Evolutionary conservation across 1,140 invertebrate genomes (phyloP).

Genomic region (Penaeus indicus): DNA sequence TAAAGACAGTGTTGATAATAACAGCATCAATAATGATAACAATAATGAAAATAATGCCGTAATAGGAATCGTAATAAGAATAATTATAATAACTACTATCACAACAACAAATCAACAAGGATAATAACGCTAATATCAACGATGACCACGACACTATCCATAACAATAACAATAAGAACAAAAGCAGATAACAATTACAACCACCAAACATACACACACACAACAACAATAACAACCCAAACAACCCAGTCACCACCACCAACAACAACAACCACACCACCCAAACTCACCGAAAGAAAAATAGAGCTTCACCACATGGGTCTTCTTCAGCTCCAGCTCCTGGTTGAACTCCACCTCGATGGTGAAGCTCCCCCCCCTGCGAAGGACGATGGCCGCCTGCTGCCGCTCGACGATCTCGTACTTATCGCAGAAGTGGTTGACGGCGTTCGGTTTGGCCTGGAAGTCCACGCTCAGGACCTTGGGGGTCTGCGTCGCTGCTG

Average conservation of each 20-base stretch:
- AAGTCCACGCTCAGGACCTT: conserved; percentile 75
- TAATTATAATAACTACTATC: conserved; percentile 39
- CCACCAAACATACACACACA: no score
- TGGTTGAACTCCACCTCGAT: conserved; percentile 68
- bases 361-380: conserved; percentile 70
- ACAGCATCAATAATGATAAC: not conserved
- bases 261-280: no score
- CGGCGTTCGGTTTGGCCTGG: conserved; percentile 76
- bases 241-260: no score
- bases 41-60: not conserved
- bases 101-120: no score
- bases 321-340: conserved; percentile 67
- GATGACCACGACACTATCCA: no score
- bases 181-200: no score
- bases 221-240: no score
- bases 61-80: conserved; percentile 69
- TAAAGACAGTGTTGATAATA: conserved; percentile 67
- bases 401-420: conserved; percentile 75
- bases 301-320: conserved; percentile 69
- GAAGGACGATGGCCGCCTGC: conserved; percentile 69
- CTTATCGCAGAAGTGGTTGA: conserved; percentile 76
- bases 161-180: no score
- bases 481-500: not conserved
- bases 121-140: no score
- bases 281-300: conserved; percentile 68